A percentile compares a stretch with the other conserved stretches of the same genome.
These are phyloP conservation scores for Coptotermes formosanus DNA, from an alignment of 1,140 invertebrate genomes.

Conservation along the genomic window DNA sequence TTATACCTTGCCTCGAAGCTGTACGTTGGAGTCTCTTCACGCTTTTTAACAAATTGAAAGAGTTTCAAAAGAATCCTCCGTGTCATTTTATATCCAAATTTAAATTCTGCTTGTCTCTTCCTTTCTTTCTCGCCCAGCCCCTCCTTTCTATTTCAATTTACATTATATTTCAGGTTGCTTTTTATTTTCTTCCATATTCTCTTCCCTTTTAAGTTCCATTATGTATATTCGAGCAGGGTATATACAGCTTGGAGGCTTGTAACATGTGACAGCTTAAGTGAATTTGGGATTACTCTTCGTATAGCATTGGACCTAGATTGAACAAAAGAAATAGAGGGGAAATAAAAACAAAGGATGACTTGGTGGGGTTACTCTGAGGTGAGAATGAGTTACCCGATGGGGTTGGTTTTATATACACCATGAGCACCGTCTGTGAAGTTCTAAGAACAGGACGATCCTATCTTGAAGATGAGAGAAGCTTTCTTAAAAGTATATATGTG, in stretches of 20 bases:
- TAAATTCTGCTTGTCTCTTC: background rate
- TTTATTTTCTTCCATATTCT: slow-evolving; percentile 1
- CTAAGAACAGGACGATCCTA: background rate
- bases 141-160: slow-evolving; percentile 2
- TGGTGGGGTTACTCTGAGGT: too few relatives aligned
- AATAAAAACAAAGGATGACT: too few relatives aligned
- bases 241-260: background rate
- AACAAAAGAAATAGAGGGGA: background rate
- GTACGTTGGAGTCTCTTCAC: background rate
- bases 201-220: background rate
- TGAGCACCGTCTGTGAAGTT: background rate
- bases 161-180: background rate
- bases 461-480: too few relatives aligned
- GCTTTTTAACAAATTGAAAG: slow-evolving; percentile 3
- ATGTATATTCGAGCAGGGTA: background rate
- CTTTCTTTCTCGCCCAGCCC: background rate
- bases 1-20: background rate
- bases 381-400: background rate
- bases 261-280: slow-evolving; percentile 18
- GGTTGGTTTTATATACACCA: background rate
- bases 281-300: background rate
- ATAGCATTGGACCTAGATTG: background rate
- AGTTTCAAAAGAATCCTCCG: background rate
- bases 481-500: too few relatives aligned
- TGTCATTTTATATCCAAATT: slow-evolving; percentile 11